Conservation (phyloP, 2,797 vertebrate species). For the Ctenopoma kingsleyae region DNA sequence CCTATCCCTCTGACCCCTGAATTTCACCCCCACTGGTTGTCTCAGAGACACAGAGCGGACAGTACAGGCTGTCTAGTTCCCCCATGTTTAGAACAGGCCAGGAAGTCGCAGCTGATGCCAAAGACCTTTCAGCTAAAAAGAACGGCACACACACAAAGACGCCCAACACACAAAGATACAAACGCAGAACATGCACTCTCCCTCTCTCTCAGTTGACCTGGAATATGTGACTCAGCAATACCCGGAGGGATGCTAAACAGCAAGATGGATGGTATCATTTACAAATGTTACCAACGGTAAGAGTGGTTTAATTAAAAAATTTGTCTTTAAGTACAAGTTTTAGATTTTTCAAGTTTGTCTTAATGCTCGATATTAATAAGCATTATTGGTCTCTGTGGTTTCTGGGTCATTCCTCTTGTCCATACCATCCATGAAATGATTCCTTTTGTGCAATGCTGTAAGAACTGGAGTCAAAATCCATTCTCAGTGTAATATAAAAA, state of each 20-base stretch:
- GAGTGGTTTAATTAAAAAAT: background rate
- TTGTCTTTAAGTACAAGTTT: background rate
- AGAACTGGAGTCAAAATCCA: too few species aligned
- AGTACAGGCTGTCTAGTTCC: constrained; percentile 54
- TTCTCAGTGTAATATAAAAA: too few species aligned
- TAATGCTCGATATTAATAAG: too few species aligned
- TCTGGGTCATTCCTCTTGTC: too few species aligned
- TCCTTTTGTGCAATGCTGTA: too few species aligned
- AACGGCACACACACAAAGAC: constrained; percentile 36
- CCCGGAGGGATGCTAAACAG: constrained; percentile 28
- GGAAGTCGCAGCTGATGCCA: constrained; percentile 54
- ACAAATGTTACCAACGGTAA: constrained; percentile 31
- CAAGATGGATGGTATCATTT: constrained; percentile 49
- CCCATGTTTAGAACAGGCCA: constrained; percentile 40
- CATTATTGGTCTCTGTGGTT: too few species aligned
- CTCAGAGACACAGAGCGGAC: constrained; percentile 64
- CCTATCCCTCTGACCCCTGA: constrained; percentile 52
- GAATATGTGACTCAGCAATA: constrained; percentile 69
- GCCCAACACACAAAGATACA: constrained; percentile 6
- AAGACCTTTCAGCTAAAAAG: constrained; percentile 51
- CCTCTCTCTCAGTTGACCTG: constrained; percentile 41
- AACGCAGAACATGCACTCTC: constrained; percentile 19
- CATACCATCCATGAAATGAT: too few species aligned
- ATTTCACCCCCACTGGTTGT: constrained; percentile 59
- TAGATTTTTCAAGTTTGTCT: background rate